Percentiles rank a stretch among this genome's conserved stretches.
phyloP scores from a whole-genome alignment of 1,140 invertebrate species.

The Planococcus citri region DNA sequence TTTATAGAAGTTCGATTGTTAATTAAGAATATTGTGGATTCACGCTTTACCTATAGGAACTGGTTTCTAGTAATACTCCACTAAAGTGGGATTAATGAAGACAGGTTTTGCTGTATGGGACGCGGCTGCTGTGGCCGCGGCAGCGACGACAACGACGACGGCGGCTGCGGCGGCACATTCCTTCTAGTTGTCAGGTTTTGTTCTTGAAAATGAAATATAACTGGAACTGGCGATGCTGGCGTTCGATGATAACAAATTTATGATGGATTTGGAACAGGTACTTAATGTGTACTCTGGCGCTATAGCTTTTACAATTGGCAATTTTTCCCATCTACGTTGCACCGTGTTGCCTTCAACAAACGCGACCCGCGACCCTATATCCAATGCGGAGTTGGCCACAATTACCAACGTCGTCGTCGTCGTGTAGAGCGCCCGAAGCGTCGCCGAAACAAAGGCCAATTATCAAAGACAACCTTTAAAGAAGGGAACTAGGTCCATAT shows the following conservation, averaged over 20 bases:
- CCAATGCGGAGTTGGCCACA: too few species aligned
- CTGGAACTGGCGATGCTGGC: not conserved
- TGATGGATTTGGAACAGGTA: not conserved
- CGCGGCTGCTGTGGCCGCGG: too few species aligned
- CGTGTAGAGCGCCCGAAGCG: too few species aligned
- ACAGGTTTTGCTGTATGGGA: slow-evolving; percentile 13
- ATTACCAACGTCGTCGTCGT: too few species aligned
- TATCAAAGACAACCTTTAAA: not conserved
- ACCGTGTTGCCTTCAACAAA: too few species aligned
- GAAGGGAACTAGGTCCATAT: too few species aligned
- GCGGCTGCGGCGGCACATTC: too few species aligned
- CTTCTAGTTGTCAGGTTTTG: slow-evolving; percentile 1
- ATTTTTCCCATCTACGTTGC: not conserved
- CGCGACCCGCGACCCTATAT: too few species aligned
- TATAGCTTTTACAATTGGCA: too few species aligned
- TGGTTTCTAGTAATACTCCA: slow-evolving; percentile 6
- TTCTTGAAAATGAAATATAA: slow-evolving; percentile 1
- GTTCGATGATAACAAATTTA: slow-evolving; percentile 3
- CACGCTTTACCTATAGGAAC: not conserved
- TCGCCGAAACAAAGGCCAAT: not conserved
- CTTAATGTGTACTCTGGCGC: too few species aligned
- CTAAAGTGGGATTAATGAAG: slow-evolving; percentile 17
- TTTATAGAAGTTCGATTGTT: slow-evolving; percentile 16
- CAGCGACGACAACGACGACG: too few species aligned
- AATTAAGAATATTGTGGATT: slow-evolving; percentile 19